Base-by-base conservation (phyloP, 2,113 vertebrate species). In the Macrotis lagotis region DNA sequence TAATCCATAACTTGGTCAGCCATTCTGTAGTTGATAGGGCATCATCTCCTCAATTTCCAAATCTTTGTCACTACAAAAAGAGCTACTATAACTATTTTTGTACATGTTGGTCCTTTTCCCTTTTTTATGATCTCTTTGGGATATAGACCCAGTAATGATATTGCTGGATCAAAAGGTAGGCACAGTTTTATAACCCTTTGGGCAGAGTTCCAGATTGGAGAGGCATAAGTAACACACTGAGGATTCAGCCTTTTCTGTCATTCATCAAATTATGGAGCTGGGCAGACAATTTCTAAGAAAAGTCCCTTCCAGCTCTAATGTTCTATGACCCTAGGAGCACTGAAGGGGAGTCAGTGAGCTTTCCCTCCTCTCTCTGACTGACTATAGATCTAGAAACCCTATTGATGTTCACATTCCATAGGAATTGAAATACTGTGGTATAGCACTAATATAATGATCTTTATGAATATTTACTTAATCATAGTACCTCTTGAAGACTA, bases 251-350 rank as follows among this genome's bases (percentile, higher is more conserved):
- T 66, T 37, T 66, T 12, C 93, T 89, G 89, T 97, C 52, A 91
- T 91, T 88, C 96, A 48, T 95, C 90, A 94, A 95, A 88, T 88
- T 31, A 53, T 44, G 93, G 8, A 50, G 25, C 66, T 51, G 28
- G 50, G 83, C 74, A 47, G 14, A n/a, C 95, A 55, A 52, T 95
- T 55, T 92, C 92, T 88, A 44, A 94, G 59, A 11, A 37, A 66
- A 52, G 47, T 50, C 47, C 44, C 91, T 93, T 96, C 59, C 52
- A 51, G 50, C 66, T 93, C 48, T 94, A 88, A 37, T 66, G 31
- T 37, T 66, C 3, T 66, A 37, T 37, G 59, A 66, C 12, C 3
- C 59, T 66, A 12, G 59, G 31, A 66, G 28, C 1, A 66, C 37
- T 66, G 59, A 66, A 37, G 31, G 55, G 12, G 31, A 66, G 37